phyloP scores from a whole-genome alignment of 92 coral and sea anemone genomes.

The Paramuricea clavata region DNA sequence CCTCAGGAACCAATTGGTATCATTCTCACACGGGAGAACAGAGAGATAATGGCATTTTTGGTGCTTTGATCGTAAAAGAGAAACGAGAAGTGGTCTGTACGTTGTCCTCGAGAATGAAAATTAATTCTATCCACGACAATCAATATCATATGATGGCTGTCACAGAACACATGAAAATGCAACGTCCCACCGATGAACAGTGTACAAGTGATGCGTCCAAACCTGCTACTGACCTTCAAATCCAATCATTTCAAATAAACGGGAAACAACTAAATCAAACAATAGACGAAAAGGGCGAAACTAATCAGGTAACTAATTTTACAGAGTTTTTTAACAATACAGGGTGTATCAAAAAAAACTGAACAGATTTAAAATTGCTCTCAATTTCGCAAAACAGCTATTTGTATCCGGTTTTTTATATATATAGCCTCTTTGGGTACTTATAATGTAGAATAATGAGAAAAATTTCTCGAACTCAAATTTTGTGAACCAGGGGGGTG shows the following conservation, averaged over 20 bases:
- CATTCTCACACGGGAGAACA: not conserved
- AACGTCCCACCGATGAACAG: not conserved
- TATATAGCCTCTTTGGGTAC: too few relatives aligned
- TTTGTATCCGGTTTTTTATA: too few relatives aligned
- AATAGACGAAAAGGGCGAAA: too few relatives aligned
- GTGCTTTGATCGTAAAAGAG: slow-evolving; percentile 9
- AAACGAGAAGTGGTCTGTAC: not conserved
- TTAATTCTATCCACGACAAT: slow-evolving; percentile 36
- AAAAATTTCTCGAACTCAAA: too few relatives aligned
- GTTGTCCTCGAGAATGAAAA: too few relatives aligned
- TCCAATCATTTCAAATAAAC: slow-evolving; percentile 47
- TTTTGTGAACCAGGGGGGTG: too few relatives aligned
- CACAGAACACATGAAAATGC: slow-evolving; percentile 23
- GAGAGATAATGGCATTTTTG: slow-evolving; percentile 3
- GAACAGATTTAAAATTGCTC: too few relatives aligned
- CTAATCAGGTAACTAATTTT: too few relatives aligned
- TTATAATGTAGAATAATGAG: too few relatives aligned
- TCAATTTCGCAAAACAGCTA: too few relatives aligned
- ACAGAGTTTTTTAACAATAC: too few relatives aligned
- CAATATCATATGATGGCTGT: slow-evolving; percentile 53
- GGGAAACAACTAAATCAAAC: slow-evolving; percentile 49
- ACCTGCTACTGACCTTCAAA: slow-evolving; percentile 55
- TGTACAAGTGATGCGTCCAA: slow-evolving; percentile 36
- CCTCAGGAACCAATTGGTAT: slow-evolving; percentile 11
- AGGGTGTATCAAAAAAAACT: too few relatives aligned